Conservation (phyloP, 2,888 invertebrate genomes). For the Hoplodrina ambigua region DNA sequence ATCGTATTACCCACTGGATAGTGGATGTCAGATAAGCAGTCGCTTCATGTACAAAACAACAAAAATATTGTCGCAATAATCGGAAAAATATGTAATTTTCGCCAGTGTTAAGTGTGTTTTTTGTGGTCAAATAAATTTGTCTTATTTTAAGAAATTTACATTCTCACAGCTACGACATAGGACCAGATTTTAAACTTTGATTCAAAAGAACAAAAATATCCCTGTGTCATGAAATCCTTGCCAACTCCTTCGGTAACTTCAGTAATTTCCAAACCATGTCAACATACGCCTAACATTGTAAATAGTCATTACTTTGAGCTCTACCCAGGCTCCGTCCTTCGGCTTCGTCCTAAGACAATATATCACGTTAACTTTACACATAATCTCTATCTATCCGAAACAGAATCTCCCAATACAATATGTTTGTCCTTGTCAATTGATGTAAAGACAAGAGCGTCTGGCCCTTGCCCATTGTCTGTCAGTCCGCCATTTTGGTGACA, state of each 20-base stretch:
- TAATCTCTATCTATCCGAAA: slow-evolving; percentile 32
- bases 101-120: too few species aligned
- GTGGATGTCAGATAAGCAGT: too few species aligned
- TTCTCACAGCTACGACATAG: too few species aligned
- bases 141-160: too few species aligned
- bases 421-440: slow-evolving; percentile 49
- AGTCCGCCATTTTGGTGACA: slow-evolving; percentile 23
- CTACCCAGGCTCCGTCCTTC: neutral
- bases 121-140: too few species aligned
- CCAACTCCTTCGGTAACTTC: neutral
- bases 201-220: neutral
- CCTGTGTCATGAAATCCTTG: neutral
- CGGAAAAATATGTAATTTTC: too few species aligned
- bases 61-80: too few species aligned
- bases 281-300: slow-evolving; percentile 1
- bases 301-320: slow-evolving; percentile 14
- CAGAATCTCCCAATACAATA: slow-evolving; percentile 41
- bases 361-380: slow-evolving; percentile 26
- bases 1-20: too few species aligned
- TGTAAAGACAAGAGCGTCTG: slow-evolving; percentile 27
- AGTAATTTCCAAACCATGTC: slow-evolving; percentile 2
- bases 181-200: neutral
- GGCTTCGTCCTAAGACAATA: slow-evolving; percentile 24
- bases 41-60: too few species aligned
- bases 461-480: slow-evolving; percentile 9